Conservation (phyloP, 2,888 invertebrate species). For the Labia minor region DNA sequence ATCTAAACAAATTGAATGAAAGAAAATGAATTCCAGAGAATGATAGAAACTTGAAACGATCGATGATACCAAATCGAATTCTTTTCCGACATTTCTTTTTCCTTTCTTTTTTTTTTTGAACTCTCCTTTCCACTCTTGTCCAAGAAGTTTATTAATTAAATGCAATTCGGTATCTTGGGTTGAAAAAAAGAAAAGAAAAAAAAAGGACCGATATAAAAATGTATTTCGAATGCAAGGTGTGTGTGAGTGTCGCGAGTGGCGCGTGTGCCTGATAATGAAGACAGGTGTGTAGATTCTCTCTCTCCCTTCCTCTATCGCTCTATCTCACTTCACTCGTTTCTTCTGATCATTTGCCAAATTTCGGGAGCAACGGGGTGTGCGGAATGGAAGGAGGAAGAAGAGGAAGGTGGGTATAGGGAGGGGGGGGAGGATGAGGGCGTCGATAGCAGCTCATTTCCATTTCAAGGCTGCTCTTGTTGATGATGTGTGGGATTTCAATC, state of each 20-base stretch:
- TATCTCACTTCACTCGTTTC: neutral
- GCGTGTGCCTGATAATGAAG: slow-evolving; percentile 13
- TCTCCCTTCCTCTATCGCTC: neutral
- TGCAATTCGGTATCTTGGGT: neutral
- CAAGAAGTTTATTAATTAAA: neutral
- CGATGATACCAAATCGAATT: too few species aligned
- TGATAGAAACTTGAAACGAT: too few species aligned
- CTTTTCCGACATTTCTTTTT: too few species aligned
- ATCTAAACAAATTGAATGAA: too few species aligned
- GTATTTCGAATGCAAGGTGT: slow-evolving; percentile 3
- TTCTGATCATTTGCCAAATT: slow-evolving; percentile 7
- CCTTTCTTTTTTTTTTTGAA: neutral
- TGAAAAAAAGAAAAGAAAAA: too few species aligned
- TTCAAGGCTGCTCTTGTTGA: neutral
- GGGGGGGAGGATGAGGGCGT: neutral
- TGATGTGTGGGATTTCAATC: slow-evolving; percentile 1
- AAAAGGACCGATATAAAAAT: neutral
- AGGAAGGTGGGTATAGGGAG: neutral
- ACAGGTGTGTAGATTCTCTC: neutral
- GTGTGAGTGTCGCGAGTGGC: slow-evolving; percentile 13
- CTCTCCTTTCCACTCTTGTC: too few species aligned
- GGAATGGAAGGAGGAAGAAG: too few species aligned
- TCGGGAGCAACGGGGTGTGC: neutral
- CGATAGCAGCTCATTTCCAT: neutral
- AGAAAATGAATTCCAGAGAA: too few species aligned